These are phyloP conservation scores for Cerceris ruficornis DNA, from an alignment of 2,888 invertebrate genomes.

Conservation along the genomic window DNA sequence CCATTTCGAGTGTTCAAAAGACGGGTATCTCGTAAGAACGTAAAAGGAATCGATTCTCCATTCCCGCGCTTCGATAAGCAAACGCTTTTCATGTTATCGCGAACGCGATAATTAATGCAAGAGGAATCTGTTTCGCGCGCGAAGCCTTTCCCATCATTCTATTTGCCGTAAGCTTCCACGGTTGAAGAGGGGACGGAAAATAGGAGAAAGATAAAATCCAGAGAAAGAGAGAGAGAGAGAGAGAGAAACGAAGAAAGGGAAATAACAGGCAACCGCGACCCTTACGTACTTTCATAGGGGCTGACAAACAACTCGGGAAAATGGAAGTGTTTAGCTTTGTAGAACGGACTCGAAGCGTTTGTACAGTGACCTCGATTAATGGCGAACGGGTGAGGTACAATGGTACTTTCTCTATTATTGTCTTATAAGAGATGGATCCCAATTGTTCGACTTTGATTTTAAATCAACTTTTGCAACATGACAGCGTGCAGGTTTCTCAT, in stretches of 20 bases:
- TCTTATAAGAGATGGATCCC: no score
- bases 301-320: constrained; percentile 33
- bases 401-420: no score
- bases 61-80: constrained; percentile 25
- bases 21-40: background rate
- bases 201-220: background rate
- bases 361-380: background rate
- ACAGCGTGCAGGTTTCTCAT: no score
- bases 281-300: constrained; percentile 13
- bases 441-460: no score
- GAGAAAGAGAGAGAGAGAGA: constrained; percentile 12
- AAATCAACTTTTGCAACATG: no score
- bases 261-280: constrained; percentile 12
- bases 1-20: background rate
- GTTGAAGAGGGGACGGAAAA: background rate
- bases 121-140: constrained; percentile 19
- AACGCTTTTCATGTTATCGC: constrained; percentile 23
- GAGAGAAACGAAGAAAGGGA: constrained; percentile 3
- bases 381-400: no score
- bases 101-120: constrained; percentile 27
- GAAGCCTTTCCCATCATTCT: constrained; percentile 10
- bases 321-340: constrained; percentile 43
- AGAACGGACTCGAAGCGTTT: constrained; percentile 13
- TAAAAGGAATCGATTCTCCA: constrained; percentile 29
- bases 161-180: constrained; percentile 1